These are phyloP conservation scores for Oreotrochilus melanogaster DNA, from an alignment of 2,113 vertebrate species.

Conservation along the genomic window DNA sequence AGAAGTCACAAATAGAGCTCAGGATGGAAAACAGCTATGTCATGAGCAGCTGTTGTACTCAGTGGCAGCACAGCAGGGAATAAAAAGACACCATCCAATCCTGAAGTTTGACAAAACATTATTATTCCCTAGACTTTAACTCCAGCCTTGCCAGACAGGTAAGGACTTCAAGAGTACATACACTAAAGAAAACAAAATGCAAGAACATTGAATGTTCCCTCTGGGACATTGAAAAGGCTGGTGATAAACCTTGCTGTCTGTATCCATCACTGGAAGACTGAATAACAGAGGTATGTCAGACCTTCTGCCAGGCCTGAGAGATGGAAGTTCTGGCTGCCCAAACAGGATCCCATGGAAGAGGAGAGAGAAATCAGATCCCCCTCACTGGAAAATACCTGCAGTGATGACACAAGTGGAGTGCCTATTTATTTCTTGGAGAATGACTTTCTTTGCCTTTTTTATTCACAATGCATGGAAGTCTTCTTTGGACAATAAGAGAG, in stretches of 20 bases:
- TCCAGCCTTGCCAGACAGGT: background rate
- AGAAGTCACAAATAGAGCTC: slow-evolving; percentile 22
- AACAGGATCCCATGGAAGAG: background rate
- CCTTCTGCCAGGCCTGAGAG: background rate
- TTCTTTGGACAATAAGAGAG: background rate
- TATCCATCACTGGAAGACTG: background rate
- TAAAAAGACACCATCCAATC: background rate
- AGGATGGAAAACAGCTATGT: slow-evolving; percentile 26
- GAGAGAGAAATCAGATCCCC: background rate
- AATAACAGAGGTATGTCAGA: background rate
- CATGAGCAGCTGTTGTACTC: background rate
- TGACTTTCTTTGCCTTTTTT: background rate
- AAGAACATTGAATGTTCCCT: background rate
- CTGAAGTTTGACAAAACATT: background rate
- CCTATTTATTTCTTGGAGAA: background rate
- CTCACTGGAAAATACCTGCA: background rate
- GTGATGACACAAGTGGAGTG: background rate
- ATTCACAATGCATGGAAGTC: fast-evolving
- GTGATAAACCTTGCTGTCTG: background rate
- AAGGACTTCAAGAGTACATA: background rate
- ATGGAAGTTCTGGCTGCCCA: background rate
- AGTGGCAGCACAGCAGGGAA: background rate
- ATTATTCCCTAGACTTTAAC: background rate
- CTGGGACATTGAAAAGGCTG: background rate
- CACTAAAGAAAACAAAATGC: background rate